Evolutionary conservation across 2,888 invertebrate genomes (phyloP), one percentile per base, ranked within the genome.

Genomic region (Agelastica alni): DNA sequence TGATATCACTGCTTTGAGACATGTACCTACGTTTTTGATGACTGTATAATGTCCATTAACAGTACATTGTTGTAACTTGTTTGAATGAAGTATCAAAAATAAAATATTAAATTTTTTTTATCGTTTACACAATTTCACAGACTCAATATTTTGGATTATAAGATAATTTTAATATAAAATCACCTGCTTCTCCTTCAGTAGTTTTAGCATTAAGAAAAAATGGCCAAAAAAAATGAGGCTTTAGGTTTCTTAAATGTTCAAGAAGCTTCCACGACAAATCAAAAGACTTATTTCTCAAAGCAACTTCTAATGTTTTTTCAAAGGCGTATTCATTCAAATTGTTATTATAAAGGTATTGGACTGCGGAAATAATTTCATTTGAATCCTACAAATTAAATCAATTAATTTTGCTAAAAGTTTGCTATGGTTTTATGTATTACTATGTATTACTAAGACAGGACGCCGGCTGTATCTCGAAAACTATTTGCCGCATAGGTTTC

Each of bases 201-300:
- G 76, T 77, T 0, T 79, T 78, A 5, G 75, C 76, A 1, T 80
- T 75, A 13, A 85, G 43, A 37, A 87, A 54, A 44, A 86, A 71
- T 0, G 87, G 85, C 87, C 87, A 87, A 68, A 86, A 87, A 68
- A 82, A 87, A 62, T 87, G 86, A 0, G 84, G 78, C 10, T 84
- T 77, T 3, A 84, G 51, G 14, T 48, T 44, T 14, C 49, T 12
- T 6, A 72, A 52, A 41, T 61, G 59, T 44, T 63, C 71, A 36
- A 84, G 77, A 60, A 83, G 53, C 31, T 76, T 76, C 22, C 81
- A 59, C 0, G 81, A 80, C 2, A 81, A 57, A 0, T 80, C 77
- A 1, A 74, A 69, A 56, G 80, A 80, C 20, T 76, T 77, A 5
- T 72, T 62, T 51, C 77, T 80, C 45, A 87, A 65, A 0, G 85